A percentile compares a stretch with the other conserved stretches of the same genome.
phyloP scores from a whole-genome alignment of 2,113 vertebrate species.

The Barnardius zonarius region DNA sequence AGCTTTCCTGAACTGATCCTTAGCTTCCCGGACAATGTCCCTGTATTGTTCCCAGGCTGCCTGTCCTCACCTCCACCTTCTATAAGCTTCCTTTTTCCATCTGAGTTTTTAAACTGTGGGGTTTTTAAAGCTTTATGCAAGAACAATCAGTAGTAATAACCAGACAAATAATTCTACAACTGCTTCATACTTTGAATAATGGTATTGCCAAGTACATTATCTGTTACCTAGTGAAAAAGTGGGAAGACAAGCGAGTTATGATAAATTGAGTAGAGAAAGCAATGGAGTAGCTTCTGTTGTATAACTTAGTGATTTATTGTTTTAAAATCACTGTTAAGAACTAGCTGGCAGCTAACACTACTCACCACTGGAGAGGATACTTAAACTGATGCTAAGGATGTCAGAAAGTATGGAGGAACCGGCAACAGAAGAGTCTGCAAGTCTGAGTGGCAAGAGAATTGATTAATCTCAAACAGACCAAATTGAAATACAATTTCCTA shows the following conservation, averaged over 20 bases:
- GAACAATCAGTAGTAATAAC: neutral
- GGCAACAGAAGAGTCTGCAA: neutral
- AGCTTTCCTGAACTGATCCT: neutral
- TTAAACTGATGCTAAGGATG: neutral
- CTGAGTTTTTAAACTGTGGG: neutral
- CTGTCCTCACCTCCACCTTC: neutral
- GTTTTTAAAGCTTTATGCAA: neutral
- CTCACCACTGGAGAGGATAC: neutral
- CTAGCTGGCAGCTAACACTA: neutral
- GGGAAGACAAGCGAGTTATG: neutral
- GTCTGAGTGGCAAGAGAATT: slow-evolving; percentile 16
- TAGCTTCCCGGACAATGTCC: neutral
- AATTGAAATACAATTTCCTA: neutral
- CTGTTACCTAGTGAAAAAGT: neutral
- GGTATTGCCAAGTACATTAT: neutral
- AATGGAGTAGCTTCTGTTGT: neutral
- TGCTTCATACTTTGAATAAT: neutral
- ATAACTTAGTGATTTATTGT: neutral
- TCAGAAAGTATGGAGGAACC: neutral
- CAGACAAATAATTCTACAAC: neutral
- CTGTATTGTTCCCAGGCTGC: neutral
- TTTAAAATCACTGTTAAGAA: neutral
- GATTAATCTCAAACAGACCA: slow-evolving; percentile 7
- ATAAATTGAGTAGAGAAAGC: neutral
- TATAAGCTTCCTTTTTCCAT: neutral